Base-by-base conservation (phyloP, 1,140 invertebrate genomes). In the Agrypnia vestita region DNA sequence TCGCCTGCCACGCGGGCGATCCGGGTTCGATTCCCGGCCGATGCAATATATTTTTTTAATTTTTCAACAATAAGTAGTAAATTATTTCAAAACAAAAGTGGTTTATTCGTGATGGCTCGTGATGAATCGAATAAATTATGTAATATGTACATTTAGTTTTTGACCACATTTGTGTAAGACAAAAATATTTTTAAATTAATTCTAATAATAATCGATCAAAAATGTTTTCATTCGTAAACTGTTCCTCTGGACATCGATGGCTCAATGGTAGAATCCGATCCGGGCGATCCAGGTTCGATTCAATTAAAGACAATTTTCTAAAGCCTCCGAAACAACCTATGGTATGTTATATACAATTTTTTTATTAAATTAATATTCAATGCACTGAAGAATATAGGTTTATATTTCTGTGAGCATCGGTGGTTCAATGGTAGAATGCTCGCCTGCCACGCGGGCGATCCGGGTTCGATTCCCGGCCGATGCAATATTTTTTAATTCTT, bases 361-460 rank as follows among this genome's bases (percentile, higher is more conserved):
- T 10, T 25, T 69, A 69, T 35, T 62, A 17, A 17, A 62, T 62
- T 62, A 21, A 6, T n/a, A 11, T n/a, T 35, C 11, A 62, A 21
- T 15, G 11, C 0, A 21, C 13, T 19, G 1, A 25, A 35, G n/a
- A 67, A 25, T 7, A 11, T 10, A 25, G 19, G 12, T 8, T n/a
- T 8, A 6, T 17, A 8, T 9, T 21, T 75, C 44, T 10, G 71
- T 46, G 8, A 59, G 87, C 88, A 89, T 90, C 88, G 88, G 86
- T 90, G 88, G 88, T 89, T 89, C 88, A 90, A 86, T 89, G 88
- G 87, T 88, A 89, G 87, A 89, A 89, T 93, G 91, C 92, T 93
- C 92, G 92, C 92, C 92, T 93, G 93, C 93, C 93, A 93, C 92
- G 93, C 93, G 92, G 92, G 92, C 91, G 92, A 90, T 92, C 92